Percentiles rank a stretch among this genome's conserved stretches.
phyloP scores from a whole-genome alignment of 1,140 invertebrate species.

The Dendroctonus valens region DNA sequence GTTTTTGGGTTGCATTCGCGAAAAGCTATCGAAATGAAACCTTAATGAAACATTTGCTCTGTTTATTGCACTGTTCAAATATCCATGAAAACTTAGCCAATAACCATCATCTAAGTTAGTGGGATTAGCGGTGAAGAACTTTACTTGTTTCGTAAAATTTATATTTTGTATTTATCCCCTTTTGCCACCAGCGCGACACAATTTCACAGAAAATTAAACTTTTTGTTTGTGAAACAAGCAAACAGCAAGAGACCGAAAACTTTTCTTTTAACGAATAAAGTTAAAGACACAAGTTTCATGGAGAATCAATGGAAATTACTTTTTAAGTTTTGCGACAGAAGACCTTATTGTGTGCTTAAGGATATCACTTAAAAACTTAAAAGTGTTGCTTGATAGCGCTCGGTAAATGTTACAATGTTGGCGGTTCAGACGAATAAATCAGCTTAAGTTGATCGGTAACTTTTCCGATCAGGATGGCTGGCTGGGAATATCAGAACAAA shows the following conservation, averaged over 20 bases:
- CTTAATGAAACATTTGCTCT: too few species aligned
- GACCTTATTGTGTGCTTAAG: constrained; percentile 17
- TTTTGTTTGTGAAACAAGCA: constrained; percentile 23
- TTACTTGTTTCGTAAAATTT: constrained; percentile 9
- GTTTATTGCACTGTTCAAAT: too few species aligned
- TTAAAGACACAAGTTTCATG: constrained; percentile 15
- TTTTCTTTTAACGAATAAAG: constrained; percentile 15
- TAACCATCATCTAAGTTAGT: too few species aligned
- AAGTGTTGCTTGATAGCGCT: constrained; percentile 8
- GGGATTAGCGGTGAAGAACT: neutral
- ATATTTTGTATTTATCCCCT: constrained; percentile 10
- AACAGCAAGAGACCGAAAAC: constrained; percentile 16
- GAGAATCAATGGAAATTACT: constrained; percentile 26
- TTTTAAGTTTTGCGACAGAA: constrained; percentile 20
- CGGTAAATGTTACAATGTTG: neutral
- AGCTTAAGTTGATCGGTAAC: too few species aligned
- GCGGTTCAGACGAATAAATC: too few species aligned
- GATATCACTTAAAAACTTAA: constrained; percentile 18
- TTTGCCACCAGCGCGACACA: constrained; percentile 5
- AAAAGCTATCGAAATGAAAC: too few species aligned
- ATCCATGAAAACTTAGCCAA: too few species aligned
- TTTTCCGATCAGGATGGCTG: too few species aligned
- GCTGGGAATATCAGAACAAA: too few species aligned
- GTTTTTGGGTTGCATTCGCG: too few species aligned
- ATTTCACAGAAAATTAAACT: constrained; percentile 19